phyloP scores from a whole-genome alignment of 2,888 invertebrate genomes.

The Plagodis pulveraria region DNA sequence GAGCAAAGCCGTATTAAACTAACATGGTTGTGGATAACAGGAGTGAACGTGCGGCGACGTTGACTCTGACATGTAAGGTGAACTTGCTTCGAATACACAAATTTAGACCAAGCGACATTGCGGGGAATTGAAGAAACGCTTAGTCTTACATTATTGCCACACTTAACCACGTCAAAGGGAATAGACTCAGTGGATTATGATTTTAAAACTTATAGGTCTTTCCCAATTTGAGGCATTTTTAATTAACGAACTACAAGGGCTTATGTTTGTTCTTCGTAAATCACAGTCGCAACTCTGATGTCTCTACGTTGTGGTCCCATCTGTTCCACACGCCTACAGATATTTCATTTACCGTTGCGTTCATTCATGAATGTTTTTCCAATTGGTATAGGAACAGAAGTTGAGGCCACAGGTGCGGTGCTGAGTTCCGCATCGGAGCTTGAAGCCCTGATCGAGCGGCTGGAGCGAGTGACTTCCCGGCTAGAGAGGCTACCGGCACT shows the following conservation, averaged over 20 bases:
- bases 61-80: slow-evolving; percentile 23
- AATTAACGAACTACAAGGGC: too few relatives aligned
- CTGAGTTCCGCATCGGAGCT: slow-evolving; percentile 84
- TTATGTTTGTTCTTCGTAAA: too few relatives aligned
- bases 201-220: not conserved
- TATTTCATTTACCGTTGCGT: too few relatives aligned
- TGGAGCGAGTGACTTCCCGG: slow-evolving; percentile 90
- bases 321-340: too few relatives aligned
- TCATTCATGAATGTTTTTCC: not conserved
- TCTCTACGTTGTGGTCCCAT: too few relatives aligned
- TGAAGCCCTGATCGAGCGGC: slow-evolving; percentile 88
- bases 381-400: slow-evolving; percentile 71
- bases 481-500: slow-evolving; percentile 85
- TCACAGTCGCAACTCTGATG: too few relatives aligned
- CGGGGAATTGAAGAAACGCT: slow-evolving; percentile 2
- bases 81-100: slow-evolving; percentile 24
- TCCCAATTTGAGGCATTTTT: too few relatives aligned
- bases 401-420: slow-evolving; percentile 69
- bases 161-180: slow-evolving; percentile 12
- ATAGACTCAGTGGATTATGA: slow-evolving; percentile 3
- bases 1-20: slow-evolving; percentile 2
- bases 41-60: slow-evolving; percentile 6
- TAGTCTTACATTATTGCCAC: slow-evolving; percentile 18
- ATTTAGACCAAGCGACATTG: slow-evolving; percentile 13
- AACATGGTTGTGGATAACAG: not conserved